Evolutionary conservation across 2,113 vertebrate species (phyloP).

Genomic region (Phoenicopterus ruber): DNA sequence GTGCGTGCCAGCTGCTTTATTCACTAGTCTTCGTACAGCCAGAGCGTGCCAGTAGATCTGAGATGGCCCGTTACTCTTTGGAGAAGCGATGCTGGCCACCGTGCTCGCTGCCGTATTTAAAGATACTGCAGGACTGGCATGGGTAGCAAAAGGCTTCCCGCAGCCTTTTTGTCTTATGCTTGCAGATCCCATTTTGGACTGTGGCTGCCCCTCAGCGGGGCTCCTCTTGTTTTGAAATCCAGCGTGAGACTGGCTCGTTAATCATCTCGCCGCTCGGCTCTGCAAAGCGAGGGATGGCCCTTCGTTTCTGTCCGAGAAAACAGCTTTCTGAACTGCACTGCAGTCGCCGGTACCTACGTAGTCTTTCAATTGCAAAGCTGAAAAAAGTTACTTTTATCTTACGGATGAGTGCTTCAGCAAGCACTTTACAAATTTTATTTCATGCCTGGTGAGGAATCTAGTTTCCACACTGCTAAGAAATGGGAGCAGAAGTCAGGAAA

Average conservation of each 20-base stretch:
- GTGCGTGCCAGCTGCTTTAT: not conserved
- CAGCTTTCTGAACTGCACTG: not conserved
- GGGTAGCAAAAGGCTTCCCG: not conserved
- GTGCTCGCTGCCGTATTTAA: rapidly evolving
- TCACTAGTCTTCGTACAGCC: not conserved
- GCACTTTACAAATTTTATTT: not conserved
- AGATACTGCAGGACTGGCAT: not conserved
- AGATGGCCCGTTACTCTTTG: rapidly evolving
- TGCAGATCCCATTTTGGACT: not conserved
- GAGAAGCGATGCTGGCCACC: not conserved
- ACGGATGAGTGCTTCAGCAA: not conserved
- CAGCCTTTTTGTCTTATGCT: not conserved
- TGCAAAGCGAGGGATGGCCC: not conserved
- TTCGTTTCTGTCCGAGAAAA: not conserved
- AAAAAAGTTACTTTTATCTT: not conserved
- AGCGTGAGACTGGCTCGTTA: not conserved
- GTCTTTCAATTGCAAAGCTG: not conserved
- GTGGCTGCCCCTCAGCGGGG: not conserved
- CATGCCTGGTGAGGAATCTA: not conserved
- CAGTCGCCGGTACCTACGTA: not conserved
- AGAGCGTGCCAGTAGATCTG: not conserved
- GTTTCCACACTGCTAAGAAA: not conserved
- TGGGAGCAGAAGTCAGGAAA: not conserved
- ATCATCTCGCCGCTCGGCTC: rapidly evolving
- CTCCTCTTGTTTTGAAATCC: not conserved